Evolutionary conservation across 2,888 invertebrate species (phyloP).

Genomic region (Ditylenchus weischeri): DNA sequence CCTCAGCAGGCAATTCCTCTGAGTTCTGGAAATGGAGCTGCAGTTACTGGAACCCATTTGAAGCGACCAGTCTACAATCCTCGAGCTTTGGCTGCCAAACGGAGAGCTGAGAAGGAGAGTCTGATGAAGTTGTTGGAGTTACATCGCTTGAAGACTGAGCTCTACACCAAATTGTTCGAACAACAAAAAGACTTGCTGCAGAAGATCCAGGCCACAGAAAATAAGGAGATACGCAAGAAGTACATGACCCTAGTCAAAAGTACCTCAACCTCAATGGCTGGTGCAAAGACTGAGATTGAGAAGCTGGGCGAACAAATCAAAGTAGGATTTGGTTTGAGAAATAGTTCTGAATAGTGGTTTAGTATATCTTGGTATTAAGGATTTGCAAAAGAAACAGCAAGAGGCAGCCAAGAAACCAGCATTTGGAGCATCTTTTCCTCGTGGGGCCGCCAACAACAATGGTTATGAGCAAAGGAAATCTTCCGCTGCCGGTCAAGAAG

Average conservation of each 20-base stretch:
- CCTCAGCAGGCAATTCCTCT: too few relatives aligned
- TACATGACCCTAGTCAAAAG: conserved; percentile 69
- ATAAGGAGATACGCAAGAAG: conserved; percentile 58
- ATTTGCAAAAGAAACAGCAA: background rate
- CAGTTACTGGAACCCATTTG: background rate
- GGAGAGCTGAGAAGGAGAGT: conserved; percentile 11
- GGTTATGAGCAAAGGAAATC: background rate
- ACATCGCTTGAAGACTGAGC: conserved; percentile 77
- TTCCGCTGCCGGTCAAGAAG: too few relatives aligned
- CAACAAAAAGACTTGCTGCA: conserved; percentile 80
- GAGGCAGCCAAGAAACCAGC: background rate
- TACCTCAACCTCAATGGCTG: conserved; percentile 70
- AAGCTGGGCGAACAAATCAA: conserved; percentile 18
- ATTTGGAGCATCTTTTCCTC: background rate
- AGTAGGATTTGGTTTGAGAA: background rate
- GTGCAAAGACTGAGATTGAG: conserved; percentile 69
- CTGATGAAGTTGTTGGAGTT: conserved; percentile 64
- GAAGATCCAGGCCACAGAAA: conserved; percentile 66
- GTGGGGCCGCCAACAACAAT: background rate
- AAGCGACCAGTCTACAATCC: conserved; percentile 5
- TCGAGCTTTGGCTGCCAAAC: conserved; percentile 13
- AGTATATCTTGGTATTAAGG: background rate
- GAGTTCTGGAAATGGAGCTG: too few relatives aligned
- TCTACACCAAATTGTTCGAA: conserved; percentile 79
- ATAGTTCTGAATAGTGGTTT: background rate